A percentile compares a stretch with the other conserved stretches of the same genome.
Conservation (phyloP, 1,140 invertebrate genomes). For the Eumaeus atala region DNA sequence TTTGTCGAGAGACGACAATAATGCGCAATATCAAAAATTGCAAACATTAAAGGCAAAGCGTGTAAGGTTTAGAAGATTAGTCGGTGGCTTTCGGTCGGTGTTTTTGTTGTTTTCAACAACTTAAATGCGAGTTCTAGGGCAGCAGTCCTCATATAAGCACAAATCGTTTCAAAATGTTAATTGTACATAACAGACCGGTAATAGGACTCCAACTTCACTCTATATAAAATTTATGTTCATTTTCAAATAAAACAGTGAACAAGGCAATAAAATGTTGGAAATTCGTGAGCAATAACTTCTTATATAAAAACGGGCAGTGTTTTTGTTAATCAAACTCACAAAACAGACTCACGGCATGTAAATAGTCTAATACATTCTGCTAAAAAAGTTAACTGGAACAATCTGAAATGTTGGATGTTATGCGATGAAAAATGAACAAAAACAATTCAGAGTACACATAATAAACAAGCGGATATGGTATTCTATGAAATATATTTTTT, state of each 20-base stretch:
- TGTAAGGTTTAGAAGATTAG: too few relatives aligned
- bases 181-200: background rate
- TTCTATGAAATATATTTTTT: too few relatives aligned
- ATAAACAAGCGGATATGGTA: background rate
- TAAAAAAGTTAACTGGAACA: constrained; percentile 54
- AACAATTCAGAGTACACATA: constrained; percentile 43
- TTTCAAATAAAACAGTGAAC: background rate
- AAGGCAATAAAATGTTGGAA: constrained; percentile 24
- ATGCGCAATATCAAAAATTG: too few relatives aligned
- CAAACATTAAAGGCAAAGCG: too few relatives aligned
- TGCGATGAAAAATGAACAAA: constrained; percentile 48
- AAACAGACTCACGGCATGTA: constrained; percentile 49
- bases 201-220: background rate
- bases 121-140: background rate
- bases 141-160: background rate
- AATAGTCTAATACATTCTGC: constrained; percentile 43
- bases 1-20: too few relatives aligned
- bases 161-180: background rate
- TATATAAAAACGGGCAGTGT: constrained; percentile 35
- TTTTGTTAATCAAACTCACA: constrained; percentile 45
- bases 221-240: background rate
- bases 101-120: too few relatives aligned
- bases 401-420: constrained; percentile 45
- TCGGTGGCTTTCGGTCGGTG: too few relatives aligned
- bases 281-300: constrained; percentile 34